Percentiles rank a stretch among this genome's conserved stretches.
These are phyloP conservation scores for Hemiprocne comata DNA, from an alignment of 2,113 vertebrate genomes.

Conservation along the genomic window DNA sequence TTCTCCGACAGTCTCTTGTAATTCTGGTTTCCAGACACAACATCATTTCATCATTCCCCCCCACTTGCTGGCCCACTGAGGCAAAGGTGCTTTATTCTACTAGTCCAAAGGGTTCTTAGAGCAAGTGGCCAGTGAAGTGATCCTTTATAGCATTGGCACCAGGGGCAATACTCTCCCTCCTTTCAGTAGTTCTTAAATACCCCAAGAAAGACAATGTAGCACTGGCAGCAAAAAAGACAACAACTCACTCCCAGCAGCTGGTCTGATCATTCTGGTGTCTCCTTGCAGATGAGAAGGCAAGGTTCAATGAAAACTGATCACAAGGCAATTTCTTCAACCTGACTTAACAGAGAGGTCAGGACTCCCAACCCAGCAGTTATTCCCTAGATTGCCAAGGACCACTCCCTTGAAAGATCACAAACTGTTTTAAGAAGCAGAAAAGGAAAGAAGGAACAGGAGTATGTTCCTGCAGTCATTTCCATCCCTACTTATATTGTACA, in stretches of 20 bases:
- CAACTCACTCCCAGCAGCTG: neutral
- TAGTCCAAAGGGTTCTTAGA: neutral
- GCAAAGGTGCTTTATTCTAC: neutral
- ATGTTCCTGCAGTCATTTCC: accelerated
- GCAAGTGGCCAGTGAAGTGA: neutral
- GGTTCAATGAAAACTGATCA: neutral
- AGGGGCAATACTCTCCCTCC: neutral
- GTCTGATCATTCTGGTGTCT: neutral
- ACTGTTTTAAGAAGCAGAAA: neutral
- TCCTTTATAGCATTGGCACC: neutral
- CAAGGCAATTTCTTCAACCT: neutral
- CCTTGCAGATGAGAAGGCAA: neutral
- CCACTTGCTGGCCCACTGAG: neutral
- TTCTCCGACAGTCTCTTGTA: neutral
- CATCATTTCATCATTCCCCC: neutral
- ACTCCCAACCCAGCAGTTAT: neutral
- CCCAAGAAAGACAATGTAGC: neutral
- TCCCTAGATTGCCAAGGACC: neutral
- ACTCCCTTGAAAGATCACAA: neutral
- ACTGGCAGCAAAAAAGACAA: neutral
- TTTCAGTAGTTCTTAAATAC: neutral
- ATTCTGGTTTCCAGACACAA: neutral
- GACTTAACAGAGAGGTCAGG: neutral
- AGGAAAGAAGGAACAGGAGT: neutral
- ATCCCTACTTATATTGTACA: neutral